These are phyloP conservation scores for Tragelaphus strepsiceros DNA, from an alignment of 2,113 vertebrate genomes.

Conservation along the genomic window DNA sequence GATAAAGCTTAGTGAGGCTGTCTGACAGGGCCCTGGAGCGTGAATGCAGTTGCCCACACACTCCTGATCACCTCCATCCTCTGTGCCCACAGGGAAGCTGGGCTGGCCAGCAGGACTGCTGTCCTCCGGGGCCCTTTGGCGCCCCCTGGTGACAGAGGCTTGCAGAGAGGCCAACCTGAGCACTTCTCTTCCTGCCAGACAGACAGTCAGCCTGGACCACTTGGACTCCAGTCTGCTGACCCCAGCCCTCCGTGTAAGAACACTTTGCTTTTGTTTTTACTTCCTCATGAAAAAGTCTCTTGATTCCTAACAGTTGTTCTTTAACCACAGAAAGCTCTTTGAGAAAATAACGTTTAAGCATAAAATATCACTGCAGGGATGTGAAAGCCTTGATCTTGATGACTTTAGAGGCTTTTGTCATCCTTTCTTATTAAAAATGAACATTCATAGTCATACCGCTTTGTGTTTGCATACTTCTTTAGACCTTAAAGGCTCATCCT, in stretches of 20 bases:
- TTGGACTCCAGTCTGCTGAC: fast-evolving
- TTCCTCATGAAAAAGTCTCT: neutral
- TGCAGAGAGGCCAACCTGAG: neutral
- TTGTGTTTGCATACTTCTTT: neutral
- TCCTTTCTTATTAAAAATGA: neutral
- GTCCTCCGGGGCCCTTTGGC: slow-evolving; percentile 22
- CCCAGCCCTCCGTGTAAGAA: neutral
- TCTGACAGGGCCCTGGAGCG: neutral
- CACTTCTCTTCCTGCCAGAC: neutral
- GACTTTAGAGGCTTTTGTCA: neutral
- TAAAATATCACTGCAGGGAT: neutral
- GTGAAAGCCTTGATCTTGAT: neutral
- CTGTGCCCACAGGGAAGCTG: neutral
- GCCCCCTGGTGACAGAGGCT: slow-evolving; percentile 41
- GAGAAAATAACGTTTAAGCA: neutral
- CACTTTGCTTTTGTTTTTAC: neutral
- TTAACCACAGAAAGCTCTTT: neutral
- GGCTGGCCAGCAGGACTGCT: neutral
- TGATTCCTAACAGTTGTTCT: neutral
- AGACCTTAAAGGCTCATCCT: fast-evolving
- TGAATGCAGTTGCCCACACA: neutral
- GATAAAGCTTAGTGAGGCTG: neutral
- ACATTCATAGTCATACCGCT: neutral
- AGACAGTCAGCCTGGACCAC: neutral
- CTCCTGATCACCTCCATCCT: neutral